Conservation (phyloP, 2,888 invertebrate genomes). For the Lordiphosa andalusiaca region DNA sequence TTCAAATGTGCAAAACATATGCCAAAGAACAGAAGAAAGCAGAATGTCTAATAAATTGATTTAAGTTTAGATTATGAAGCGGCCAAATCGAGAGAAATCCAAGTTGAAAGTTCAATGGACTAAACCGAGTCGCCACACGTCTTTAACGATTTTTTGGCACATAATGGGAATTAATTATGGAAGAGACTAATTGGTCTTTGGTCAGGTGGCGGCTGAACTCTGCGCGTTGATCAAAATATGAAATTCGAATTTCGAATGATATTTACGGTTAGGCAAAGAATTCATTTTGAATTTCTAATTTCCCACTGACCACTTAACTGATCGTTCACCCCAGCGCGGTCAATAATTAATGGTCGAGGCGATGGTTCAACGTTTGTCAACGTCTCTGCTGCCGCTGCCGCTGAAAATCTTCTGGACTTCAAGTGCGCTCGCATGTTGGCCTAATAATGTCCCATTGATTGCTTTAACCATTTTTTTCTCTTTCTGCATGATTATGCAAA, state of each 20-base stretch:
- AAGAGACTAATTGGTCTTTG: slow-evolving; percentile 47
- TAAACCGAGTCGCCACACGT: background rate
- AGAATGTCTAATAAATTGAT: slow-evolving; percentile 56
- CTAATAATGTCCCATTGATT: slow-evolving; percentile 57
- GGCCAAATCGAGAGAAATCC: slow-evolving; percentile 3
- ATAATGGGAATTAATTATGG: slow-evolving; percentile 53
- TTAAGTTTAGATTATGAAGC: slow-evolving; percentile 20
- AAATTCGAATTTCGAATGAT: slow-evolving; percentile 12
- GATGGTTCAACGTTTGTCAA: slow-evolving; percentile 19
- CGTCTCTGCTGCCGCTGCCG: background rate
- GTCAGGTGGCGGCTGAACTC: slow-evolving; percentile 27
- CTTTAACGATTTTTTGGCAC: slow-evolving; percentile 1
- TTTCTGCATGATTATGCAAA: slow-evolving; percentile 59
- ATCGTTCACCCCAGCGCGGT: slow-evolving; percentile 58
- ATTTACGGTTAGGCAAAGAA: slow-evolving; percentile 8
- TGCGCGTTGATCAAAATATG: slow-evolving; percentile 17
- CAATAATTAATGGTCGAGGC: slow-evolving; percentile 45
- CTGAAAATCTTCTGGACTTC: slow-evolving; percentile 1
- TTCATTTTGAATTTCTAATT: slow-evolving; percentile 29
- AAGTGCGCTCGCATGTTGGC: slow-evolving; percentile 57
- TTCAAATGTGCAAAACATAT: slow-evolving; percentile 24
- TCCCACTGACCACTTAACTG: slow-evolving; percentile 57
- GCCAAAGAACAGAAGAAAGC: slow-evolving; percentile 25
- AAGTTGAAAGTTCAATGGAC: slow-evolving; percentile 70
- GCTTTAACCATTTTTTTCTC: slow-evolving; percentile 11